Evolutionary conservation across 2,113 vertebrate species (phyloP), one percentile per base, ranked within the genome.

Genomic region (Leptodactylus fuscus): DNA sequence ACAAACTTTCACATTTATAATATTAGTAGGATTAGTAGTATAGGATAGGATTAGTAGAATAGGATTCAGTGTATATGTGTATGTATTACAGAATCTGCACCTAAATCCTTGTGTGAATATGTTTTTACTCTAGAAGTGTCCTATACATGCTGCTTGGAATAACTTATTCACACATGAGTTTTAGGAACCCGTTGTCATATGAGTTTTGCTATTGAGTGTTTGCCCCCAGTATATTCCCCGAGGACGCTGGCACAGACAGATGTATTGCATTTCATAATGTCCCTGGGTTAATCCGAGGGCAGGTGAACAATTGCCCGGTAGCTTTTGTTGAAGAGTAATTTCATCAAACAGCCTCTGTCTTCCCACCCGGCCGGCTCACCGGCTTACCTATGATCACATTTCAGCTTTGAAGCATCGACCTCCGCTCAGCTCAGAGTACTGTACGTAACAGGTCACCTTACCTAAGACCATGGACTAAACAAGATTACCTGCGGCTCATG

Each of bases 251-350:
- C 24, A 22, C 36, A 27, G 53, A n/a, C 48, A 78, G 75, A 36
- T 75, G 38, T 27, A 41, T 83, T 83, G 82, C 34, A 62, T 83
- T 83, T 83, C 82, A 83, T 75, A 60, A 75, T 55, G 82, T 60
- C 49, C 34, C 81, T 70, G 70, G 82, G 51, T 83, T 83, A 82
- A 82, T 53, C 65, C 32, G 22, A 82, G 81, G 81, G 82, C 70
- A 83, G 36, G 70, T 58, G 53, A 85, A 85, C 83, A 78, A 85
- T 85, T 46, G 73, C 18, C 49, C 41, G 2, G 22, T 49, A 49
- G 65, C 83, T 85, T 69, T 78, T 85, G 74, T 85, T 85, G 74
- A 85, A 78, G 83, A 62, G 53, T 78, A 78, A 65, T 85, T 85
- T 85, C 74, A 85, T 78, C 74, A 69, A 65, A 69, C 74, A 18